These are phyloP conservation scores for Mus caroli DNA, from an alignment of 2,797 vertebrate genomes.

Conservation along the genomic window DNA sequence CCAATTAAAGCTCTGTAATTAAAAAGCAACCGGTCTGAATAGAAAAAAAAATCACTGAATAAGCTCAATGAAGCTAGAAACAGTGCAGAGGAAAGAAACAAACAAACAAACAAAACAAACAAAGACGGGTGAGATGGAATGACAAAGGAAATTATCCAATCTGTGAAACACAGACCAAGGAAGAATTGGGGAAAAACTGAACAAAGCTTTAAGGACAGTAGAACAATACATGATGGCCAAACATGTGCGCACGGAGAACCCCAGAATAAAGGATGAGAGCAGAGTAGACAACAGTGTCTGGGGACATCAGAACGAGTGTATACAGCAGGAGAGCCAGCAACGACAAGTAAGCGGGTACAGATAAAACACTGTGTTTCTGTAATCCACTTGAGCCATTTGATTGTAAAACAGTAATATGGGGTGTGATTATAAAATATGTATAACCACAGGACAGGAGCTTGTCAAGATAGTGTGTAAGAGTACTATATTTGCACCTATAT, in stretches of 20 bases:
- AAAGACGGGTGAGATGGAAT: not conserved
- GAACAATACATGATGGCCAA: not conserved
- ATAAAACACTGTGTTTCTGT: not conserved
- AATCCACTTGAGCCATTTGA: conserved; percentile 11
- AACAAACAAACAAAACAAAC: not conserved
- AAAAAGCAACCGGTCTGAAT: conserved; percentile 46
- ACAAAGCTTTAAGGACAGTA: not conserved
- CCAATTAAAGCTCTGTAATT: conserved; percentile 16
- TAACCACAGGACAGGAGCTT: not conserved
- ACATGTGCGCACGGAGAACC: not conserved
- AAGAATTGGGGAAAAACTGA: not conserved
- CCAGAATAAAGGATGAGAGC: not conserved
- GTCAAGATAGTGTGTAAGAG: not conserved
- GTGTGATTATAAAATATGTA: not conserved
- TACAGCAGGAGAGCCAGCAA: not conserved
- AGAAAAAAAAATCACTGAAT: conserved; percentile 28
- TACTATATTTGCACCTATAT: not conserved
- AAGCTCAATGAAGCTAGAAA: not conserved
- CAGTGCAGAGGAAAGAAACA: not conserved
- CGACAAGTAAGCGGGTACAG: not conserved
- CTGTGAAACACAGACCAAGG: not conserved
- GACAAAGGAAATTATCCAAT: not conserved
- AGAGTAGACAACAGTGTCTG: not conserved
- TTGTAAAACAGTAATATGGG: not conserved
- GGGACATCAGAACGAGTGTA: not conserved